phyloP scores from a whole-genome alignment of 2,797 vertebrate species.

The Sorex maritimensis region DNA sequence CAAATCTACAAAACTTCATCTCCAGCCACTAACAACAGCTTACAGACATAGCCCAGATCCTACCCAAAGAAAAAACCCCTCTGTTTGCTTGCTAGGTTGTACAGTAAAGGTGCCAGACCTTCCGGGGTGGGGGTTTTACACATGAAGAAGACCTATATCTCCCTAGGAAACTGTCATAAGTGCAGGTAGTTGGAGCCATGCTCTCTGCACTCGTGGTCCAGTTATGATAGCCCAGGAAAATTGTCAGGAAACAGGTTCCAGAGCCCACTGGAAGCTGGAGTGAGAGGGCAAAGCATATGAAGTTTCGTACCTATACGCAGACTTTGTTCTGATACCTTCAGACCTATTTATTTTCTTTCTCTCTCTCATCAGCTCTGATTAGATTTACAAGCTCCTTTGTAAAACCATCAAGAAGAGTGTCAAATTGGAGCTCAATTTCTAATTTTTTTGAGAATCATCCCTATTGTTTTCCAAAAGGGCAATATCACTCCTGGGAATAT shows the following conservation, averaged over 20 bases:
- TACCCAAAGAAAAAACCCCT: accelerated
- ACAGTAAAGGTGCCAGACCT: too few species aligned
- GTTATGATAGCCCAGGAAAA: too few species aligned
- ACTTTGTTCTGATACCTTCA: accelerated
- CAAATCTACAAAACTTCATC: accelerated
- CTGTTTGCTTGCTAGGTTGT: accelerated
- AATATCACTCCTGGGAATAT: too few species aligned
- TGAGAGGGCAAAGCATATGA: too few species aligned
- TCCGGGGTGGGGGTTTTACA: not conserved
- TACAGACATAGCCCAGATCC: accelerated
- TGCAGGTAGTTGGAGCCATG: not conserved
- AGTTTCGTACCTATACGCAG: accelerated
- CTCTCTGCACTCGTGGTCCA: accelerated
- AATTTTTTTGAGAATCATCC: too few species aligned
- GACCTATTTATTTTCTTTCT: not conserved
- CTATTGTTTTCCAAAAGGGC: too few species aligned
- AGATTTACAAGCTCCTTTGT: not conserved
- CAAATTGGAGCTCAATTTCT: too few species aligned
- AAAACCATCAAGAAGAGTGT: not conserved
- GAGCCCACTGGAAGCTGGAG: not conserved
- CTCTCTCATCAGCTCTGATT: not conserved
- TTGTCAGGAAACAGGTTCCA: accelerated
- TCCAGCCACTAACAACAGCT: too few species aligned
- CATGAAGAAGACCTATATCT: accelerated
- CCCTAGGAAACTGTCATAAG: accelerated